Percentiles rank a stretch among this genome's conserved stretches.
Evolutionary conservation across 2,888 invertebrate genomes (phyloP).

Genomic region (Aphodius sticticus): DNA sequence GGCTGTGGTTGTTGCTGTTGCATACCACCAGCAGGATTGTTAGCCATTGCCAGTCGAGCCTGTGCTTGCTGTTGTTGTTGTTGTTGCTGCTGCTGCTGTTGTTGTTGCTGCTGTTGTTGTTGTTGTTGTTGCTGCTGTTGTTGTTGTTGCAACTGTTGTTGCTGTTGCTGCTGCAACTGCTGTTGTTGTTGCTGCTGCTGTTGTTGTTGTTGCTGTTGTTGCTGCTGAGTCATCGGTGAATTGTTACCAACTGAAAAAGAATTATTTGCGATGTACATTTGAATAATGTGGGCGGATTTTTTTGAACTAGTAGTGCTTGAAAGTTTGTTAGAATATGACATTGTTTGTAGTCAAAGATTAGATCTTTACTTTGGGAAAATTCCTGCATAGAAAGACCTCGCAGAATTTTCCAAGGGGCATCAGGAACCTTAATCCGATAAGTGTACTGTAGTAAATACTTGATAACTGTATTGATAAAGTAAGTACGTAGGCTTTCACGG

Average conservation of each 20-base stretch:
- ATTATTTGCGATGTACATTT: constrained; percentile 19
- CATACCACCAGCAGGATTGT: constrained; percentile 47
- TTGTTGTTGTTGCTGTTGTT: constrained; percentile 54
- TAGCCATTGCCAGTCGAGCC: constrained; percentile 50
- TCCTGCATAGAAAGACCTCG: too few relatives aligned
- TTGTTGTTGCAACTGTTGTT: constrained; percentile 51
- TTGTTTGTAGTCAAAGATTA: too few relatives aligned
- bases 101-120: constrained; percentile 56
- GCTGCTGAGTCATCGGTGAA: constrained; percentile 53
- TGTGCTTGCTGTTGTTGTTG: constrained; percentile 56
- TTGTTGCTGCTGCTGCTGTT: constrained; percentile 53
- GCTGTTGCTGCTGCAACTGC: constrained; percentile 54
- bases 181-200: constrained; percentile 54
- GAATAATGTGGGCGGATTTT: too few relatives aligned
- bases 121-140: constrained; percentile 55
- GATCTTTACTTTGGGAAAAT: too few relatives aligned
- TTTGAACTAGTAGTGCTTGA: too few relatives aligned
- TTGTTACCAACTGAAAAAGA: constrained; percentile 45
- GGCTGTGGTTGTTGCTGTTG: constrained; percentile 50
- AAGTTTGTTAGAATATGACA: not conserved
- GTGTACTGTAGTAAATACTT: too few relatives aligned
- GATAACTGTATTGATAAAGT: too few relatives aligned
- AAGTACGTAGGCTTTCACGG: too few relatives aligned
- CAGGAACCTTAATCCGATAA: too few relatives aligned
- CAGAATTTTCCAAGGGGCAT: too few relatives aligned